Evolutionary conservation across 2,888 invertebrate genomes (phyloP), one percentile per base, ranked within the genome.

Genomic region (Apodemia hepburni): DNA sequence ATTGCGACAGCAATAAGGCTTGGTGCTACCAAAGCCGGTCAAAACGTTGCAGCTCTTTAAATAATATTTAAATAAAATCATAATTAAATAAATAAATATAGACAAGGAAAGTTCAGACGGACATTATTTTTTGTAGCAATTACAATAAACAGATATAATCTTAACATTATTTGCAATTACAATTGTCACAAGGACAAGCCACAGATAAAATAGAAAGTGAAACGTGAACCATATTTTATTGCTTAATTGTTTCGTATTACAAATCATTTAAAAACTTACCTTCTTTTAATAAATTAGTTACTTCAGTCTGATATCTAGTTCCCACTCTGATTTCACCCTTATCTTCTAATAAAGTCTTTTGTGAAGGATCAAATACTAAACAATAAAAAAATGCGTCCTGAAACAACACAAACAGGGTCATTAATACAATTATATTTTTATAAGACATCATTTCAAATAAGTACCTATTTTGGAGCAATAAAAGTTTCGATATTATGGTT

Each of bases 301-400:
- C 94, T 87, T 98, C 98, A 85, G 98, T 98, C 93, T 99, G 99
- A 93, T 98, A 99, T 92, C 97, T 95, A 85, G 96, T 96, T 79
- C 99, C 99, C 85, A 94, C 95, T 87, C 94, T 93, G 86, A 98
- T 98, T 93, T 97, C 98, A 82, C 98, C 99, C 93, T 99, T 98
- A 92, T 99, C 99, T 77, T 99, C 99, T 85, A 99, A 93, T 82
- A 99, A 93, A 76, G 99, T 99, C 93, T 98, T 98, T 93, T 99
- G 98, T 90, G 97, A 96, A 75, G 99, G 99, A 93, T 99, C 99
- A 92, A 99, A 99, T 77, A 99, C 99, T 90, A 99, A 94, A 87
- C 99, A 99, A 93, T 99, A 99, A 93, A 99, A 99, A 94, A 99
- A 99, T 86, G 98, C 96, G 92, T 99, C 99, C 95, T 98, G 93